Percentiles rank a stretch among this genome's conserved stretches.
Evolutionary conservation across 2,888 invertebrate species (phyloP).

Genomic region (Lepas anatifera): DNA sequence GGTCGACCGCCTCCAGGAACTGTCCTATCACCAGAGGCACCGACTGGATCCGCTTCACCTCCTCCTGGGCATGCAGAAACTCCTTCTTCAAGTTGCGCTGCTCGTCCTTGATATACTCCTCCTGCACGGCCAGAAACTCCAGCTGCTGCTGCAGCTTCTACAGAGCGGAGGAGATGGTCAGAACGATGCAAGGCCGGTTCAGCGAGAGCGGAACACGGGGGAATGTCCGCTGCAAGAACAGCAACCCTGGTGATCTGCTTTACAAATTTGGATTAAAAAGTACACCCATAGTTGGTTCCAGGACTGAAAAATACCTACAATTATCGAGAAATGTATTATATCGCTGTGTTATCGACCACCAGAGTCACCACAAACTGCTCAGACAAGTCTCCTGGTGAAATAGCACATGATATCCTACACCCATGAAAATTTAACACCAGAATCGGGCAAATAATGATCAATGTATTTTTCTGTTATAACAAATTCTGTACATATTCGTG

Average conservation of each 20-base stretch:
- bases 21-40: constrained; percentile 98
- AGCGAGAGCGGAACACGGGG: not conserved
- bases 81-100: constrained; percentile 97
- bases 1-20: constrained; percentile 97
- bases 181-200: no score
- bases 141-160: constrained; percentile 91
- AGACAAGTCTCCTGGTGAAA: no score
- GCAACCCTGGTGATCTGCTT: not conserved
- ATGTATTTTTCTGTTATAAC: no score
- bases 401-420: no score
- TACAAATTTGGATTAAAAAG: not conserved
- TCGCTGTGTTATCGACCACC: no score
- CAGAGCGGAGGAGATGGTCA: not conserved
- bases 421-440: no score
- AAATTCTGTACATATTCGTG: no score
- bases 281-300: not conserved
- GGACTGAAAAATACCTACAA: not conserved
- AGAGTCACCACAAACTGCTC: no score
- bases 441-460: no score
- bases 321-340: not conserved
- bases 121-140: constrained; percentile 96
- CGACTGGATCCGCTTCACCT: constrained; percentile 93
- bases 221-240: not conserved
- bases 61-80: constrained; percentile 86
- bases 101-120: constrained; percentile 99